Evolutionary conservation across 2,797 vertebrate genomes (phyloP).

Genomic region (Aeoliscus strigatus): DNA sequence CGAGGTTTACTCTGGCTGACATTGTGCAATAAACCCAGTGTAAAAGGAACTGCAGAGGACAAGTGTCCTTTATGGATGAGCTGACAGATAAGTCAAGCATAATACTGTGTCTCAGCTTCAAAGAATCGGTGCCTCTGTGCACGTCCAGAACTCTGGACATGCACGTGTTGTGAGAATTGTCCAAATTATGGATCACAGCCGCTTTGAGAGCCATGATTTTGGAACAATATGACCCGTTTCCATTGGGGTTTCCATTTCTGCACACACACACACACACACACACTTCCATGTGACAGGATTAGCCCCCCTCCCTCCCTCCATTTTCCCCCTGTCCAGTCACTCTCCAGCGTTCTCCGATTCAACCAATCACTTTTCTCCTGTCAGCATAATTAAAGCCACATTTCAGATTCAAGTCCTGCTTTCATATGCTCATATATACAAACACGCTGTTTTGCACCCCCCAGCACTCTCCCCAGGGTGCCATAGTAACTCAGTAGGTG

Average conservation of each 20-base stretch:
- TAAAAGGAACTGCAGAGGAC: no score
- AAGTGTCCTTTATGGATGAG: no score
- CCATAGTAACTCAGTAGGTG: slow-evolving; percentile 61
- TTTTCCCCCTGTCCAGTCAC: slow-evolving; percentile 36
- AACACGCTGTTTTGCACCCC: slow-evolving; percentile 16
- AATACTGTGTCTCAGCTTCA: no score
- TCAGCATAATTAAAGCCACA: slow-evolving; percentile 39
- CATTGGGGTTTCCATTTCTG: slow-evolving; percentile 14
- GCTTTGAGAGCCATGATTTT: slow-evolving; percentile 41
- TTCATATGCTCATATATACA: slow-evolving; percentile 26
- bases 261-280: slow-evolving; percentile 17
- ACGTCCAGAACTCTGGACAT: no score
- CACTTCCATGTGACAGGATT: slow-evolving; percentile 54
- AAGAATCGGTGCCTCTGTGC: no score
- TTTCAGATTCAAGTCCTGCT: slow-evolving; percentile 25
- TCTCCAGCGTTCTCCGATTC: no score
- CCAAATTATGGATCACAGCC: slow-evolving; percentile 15
- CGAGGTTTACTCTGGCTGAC: no score
- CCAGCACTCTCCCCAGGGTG: slow-evolving; percentile 47
- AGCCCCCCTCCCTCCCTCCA: slow-evolving; percentile 31
- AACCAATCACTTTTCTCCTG: slow-evolving; percentile 29
- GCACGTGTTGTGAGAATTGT: slow-evolving; percentile 20
- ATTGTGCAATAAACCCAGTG: no score
- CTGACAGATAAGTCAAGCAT: no score
- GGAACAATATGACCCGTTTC: slow-evolving; percentile 39